These are phyloP conservation scores for Glareola pratincola DNA, from an alignment of 2,113 vertebrate genomes.

Conservation along the genomic window DNA sequence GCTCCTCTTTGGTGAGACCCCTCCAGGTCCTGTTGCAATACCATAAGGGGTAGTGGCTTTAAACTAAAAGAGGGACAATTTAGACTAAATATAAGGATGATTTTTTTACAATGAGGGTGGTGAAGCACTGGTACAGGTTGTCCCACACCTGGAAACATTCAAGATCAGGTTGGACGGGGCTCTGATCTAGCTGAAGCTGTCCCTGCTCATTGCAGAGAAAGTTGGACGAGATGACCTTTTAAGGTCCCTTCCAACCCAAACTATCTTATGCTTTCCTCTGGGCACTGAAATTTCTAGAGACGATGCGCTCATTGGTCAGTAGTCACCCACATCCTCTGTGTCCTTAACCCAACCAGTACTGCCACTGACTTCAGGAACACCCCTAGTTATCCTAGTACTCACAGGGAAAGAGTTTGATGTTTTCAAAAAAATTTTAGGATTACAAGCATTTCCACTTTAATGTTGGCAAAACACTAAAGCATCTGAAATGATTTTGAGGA, in stretches of 20 bases:
- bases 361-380: background rate
- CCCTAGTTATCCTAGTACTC: background rate
- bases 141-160: background rate
- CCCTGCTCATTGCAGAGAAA: background rate
- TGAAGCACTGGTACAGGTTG: background rate
- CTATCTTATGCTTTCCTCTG: background rate
- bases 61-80: background rate
- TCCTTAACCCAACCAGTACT: background rate
- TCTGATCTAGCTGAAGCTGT: background rate
- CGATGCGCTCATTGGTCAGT: accelerated
- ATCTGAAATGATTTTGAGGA: background rate
- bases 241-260: background rate
- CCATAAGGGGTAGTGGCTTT: background rate
- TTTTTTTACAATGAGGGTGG: background rate
- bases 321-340: background rate
- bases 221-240: background rate
- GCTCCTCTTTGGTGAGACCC: background rate
- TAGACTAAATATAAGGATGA: background rate
- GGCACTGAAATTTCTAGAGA: background rate
- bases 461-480: background rate
- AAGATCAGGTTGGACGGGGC: background rate
- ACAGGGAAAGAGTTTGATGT: background rate
- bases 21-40: background rate
- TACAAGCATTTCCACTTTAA: background rate
- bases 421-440: background rate